A percentile compares a stretch with the other conserved stretches of the same genome.
Evolutionary conservation across 2,888 invertebrate species (phyloP).

Genomic region (Stenotaenia linearis): DNA sequence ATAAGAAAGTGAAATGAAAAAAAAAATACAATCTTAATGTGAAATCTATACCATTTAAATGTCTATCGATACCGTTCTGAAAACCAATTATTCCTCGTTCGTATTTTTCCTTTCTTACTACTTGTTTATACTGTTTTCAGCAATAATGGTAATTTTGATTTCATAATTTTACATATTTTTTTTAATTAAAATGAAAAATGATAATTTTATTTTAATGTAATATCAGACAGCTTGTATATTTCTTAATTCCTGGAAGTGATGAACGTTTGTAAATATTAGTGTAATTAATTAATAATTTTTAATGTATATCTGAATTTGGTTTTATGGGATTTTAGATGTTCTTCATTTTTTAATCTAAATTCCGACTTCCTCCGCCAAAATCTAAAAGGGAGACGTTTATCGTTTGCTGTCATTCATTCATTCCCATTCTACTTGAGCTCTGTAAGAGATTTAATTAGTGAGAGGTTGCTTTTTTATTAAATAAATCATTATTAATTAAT

Average conservation of each 20-base stretch:
- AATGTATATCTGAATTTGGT: conserved; percentile 23
- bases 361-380: background rate
- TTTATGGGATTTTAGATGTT: conserved; percentile 11
- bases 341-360: conserved; percentile 2
- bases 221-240: conserved; percentile 17
- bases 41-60: background rate
- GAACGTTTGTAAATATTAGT: conserved; percentile 1
- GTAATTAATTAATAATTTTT: conserved; percentile 21
- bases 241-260: background rate
- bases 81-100: background rate
- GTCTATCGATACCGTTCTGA: background rate
- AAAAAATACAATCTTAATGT: background rate
- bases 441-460: background rate
- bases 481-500: background rate
- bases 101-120: background rate
- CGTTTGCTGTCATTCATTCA: background rate
- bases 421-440: background rate
- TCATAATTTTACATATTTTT: background rate
- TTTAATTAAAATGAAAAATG: background rate
- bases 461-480: background rate
- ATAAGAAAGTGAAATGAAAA: background rate
- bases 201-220: background rate
- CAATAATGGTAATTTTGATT: background rate
- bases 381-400: conserved; percentile 11
- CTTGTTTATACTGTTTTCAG: background rate